phyloP scores from a whole-genome alignment of 1,140 invertebrate genomes.

The Apis mellifera region DNA sequence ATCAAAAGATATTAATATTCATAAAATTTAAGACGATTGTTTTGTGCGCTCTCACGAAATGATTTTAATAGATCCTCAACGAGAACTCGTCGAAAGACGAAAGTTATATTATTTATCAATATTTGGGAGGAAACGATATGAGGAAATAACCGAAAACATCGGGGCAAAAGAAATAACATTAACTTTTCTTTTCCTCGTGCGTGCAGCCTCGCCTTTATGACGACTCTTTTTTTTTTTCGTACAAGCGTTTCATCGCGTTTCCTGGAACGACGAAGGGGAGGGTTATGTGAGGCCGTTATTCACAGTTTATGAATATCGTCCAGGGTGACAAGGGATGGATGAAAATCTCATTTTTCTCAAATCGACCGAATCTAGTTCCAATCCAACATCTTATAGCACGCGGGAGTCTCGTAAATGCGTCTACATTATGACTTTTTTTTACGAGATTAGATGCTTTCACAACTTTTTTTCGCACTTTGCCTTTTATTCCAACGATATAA shows the following conservation, averaged over 20 bases:
- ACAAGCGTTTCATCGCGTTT: slow-evolving; percentile 43
- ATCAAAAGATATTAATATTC: neutral
- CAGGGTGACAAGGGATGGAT: neutral
- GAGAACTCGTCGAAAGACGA: slow-evolving; percentile 14
- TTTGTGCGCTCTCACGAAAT: slow-evolving; percentile 3
- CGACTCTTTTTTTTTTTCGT: slow-evolving; percentile 16
- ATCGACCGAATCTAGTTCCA: slow-evolving; percentile 33
- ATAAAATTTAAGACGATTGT: neutral
- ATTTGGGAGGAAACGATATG: slow-evolving; percentile 8
- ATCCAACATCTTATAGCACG: neutral
- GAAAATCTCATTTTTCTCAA: slow-evolving; percentile 46
- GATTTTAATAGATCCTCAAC: slow-evolving; percentile 37
- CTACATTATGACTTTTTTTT: neutral
- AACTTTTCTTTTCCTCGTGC: slow-evolving; percentile 21
- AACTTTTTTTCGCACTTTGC: neutral
- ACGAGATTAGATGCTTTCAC: neutral
- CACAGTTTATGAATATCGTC: slow-evolving; percentile 47
- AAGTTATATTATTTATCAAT: slow-evolving; percentile 44
- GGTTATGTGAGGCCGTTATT: slow-evolving; percentile 23
- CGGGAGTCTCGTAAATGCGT: slow-evolving; percentile 9
- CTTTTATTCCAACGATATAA: neutral
- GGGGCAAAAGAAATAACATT: slow-evolving; percentile 45
- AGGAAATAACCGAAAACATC: slow-evolving; percentile 39
- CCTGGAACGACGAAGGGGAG: slow-evolving; percentile 11
- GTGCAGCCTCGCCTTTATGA: slow-evolving; percentile 27